Evolutionary conservation across 2,888 invertebrate genomes (phyloP), one percentile per base, ranked within the genome.

Genomic region (Apodemia mormo): DNA sequence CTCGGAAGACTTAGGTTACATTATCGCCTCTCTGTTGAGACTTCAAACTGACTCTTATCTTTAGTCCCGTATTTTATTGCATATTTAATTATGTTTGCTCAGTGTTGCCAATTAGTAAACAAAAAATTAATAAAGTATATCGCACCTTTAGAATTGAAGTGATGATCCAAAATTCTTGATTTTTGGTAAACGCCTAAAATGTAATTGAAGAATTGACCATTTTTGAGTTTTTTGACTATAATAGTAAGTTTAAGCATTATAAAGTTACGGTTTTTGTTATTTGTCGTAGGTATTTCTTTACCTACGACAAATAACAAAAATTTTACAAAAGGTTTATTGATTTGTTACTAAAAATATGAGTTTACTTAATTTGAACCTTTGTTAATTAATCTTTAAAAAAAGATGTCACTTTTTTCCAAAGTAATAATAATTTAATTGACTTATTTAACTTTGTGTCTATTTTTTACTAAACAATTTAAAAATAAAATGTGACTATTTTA

Each of bases 11-110:
- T 77, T 78, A 80, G 84, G 86, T 84, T 86, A 88, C 89, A 89
- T 89, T 90, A 90, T 89, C 89, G 82, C 80, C 78, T 82, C 80
- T 77, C 80, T 74, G 73, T 76, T 70, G 76, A 71, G 76, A 79
- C 79, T 77, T 79, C 81, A 67, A 54, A 67, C 67, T 54, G 65
- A 54, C 69, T 69, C 81, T 84, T 85, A 84, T 83, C 82, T 78
- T 72, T 78, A 72, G 70, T 68, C 61, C 61, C 12, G 29, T 61
- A 61, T 61, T 61, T 61, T 61, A 61, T 33, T 61, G 73, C 68
- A 70, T 67, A 67, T 67, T 65, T 71, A 30, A 67, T 69, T 67
- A 54, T 43, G 14, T 67, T 58, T 33, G 54, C 12, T 22, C 37
- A 66, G 14, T 33, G 33, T 61, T 12, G 33, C 61, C 49, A 49